A percentile compares a stretch with the other conserved stretches of the same genome.
phyloP scores from a whole-genome alignment of 2,888 invertebrate genomes.

The Malthinus flaveolus region DNA sequence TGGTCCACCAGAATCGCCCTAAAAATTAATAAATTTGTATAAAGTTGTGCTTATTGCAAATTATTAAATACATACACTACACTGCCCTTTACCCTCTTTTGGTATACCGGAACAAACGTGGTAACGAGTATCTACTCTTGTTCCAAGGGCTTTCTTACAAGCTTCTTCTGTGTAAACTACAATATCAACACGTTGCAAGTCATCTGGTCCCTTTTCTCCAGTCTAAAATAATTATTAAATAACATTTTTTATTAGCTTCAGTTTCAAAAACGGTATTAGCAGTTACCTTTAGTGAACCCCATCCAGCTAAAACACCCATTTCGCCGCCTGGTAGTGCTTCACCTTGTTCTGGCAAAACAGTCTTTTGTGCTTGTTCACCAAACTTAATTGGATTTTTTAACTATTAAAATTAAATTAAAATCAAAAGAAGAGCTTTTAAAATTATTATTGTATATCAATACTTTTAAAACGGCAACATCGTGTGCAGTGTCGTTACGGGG shows the following conservation, averaged over 20 bases:
- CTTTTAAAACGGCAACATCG: conserved; percentile 36
- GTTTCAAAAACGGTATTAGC: background rate
- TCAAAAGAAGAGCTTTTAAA: no score
- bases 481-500: conserved; percentile 20
- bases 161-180: conserved; percentile 44
- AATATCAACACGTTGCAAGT: conserved; percentile 50
- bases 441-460: conserved; percentile 1
- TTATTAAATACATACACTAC: background rate
- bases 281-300: conserved; percentile 35
- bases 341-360: conserved; percentile 28
- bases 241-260: background rate
- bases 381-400: conserved; percentile 32
- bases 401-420: conserved; percentile 21
- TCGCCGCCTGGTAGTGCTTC: conserved; percentile 26
- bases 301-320: conserved; percentile 33
- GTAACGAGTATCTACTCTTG: background rate
- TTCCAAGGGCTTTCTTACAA: conserved; percentile 10
- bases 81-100: conserved; percentile 26
- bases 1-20: conserved; percentile 52
- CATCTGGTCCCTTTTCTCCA: conserved; percentile 45
- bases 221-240: conserved; percentile 39
- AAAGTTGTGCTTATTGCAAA: background rate
- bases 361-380: conserved; percentile 24
- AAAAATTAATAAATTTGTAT: background rate
- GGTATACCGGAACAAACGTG: conserved; percentile 52